Conservation (phyloP, 2,797 vertebrate species). For the Argyrosomus regius region DNA sequence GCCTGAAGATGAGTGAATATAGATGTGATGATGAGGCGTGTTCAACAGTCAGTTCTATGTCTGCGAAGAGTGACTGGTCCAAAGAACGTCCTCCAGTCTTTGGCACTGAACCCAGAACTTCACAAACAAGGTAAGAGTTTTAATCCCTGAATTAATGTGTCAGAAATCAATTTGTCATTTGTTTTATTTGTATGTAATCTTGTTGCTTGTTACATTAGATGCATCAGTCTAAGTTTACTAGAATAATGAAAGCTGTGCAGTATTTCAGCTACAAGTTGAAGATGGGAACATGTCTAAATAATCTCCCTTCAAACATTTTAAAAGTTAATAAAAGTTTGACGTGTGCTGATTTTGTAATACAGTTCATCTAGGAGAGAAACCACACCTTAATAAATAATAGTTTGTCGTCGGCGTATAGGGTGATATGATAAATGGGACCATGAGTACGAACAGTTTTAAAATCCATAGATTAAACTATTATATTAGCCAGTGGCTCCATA, state of each 20-base stretch:
- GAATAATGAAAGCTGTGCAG: no score
- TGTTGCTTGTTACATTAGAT: no score
- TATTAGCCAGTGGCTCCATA: no score
- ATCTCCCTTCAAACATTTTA: neutral
- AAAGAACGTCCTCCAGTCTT: neutral
- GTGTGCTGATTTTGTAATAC: neutral
- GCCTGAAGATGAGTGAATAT: neutral
- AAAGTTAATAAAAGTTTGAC: neutral
- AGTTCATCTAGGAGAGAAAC: neutral
- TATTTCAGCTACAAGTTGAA: neutral
- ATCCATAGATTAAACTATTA: no score
- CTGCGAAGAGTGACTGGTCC: neutral
- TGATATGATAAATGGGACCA: neutral
- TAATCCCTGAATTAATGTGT: no score
- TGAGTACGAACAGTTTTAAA: no score
- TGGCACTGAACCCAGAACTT: neutral
- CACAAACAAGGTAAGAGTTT: neutral
- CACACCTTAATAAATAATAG: neutral
- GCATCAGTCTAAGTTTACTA: no score
- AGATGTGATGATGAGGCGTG: no score
- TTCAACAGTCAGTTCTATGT: neutral
- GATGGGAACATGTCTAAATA: neutral
- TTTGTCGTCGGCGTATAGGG: neutral
- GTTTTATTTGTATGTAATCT: neutral
- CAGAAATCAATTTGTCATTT: no score